phyloP scores from a whole-genome alignment of 2,797 vertebrate species.

The Leptatherina wallacei region DNA sequence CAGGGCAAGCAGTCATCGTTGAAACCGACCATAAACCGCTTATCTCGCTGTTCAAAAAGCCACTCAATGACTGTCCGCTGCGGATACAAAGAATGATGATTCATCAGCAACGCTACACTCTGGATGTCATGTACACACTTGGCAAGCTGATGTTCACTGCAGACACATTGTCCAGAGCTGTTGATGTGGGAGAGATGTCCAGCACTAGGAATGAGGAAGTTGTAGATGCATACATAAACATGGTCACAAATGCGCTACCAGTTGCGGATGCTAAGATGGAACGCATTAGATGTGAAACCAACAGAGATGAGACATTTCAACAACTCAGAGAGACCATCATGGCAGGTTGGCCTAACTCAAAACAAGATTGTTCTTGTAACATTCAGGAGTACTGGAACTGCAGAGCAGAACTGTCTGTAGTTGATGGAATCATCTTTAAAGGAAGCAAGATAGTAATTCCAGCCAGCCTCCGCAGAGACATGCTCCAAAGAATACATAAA shows the following conservation, averaged over 20 bases:
- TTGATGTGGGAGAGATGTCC: too few species aligned
- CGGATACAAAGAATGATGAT: not conserved
- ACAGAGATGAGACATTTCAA: not conserved
- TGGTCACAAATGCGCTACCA: not conserved
- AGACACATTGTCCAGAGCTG: not conserved
- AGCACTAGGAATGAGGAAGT: not conserved
- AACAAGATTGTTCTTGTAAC: not conserved
- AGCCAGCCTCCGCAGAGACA: not conserved
- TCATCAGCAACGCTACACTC: not conserved
- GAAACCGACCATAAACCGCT: slow-evolving; percentile 22
- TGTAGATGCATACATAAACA: not conserved
- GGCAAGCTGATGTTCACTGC: not conserved
- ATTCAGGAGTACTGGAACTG: slow-evolving; percentile 28
- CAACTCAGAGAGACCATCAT: not conserved
- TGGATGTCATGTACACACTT: not conserved
- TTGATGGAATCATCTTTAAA: not conserved
- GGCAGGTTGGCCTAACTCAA: not conserved
- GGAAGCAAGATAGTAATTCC: not conserved
- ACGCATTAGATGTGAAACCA: not conserved
- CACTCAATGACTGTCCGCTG: slow-evolving; percentile 23
- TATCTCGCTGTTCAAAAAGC: slow-evolving; percentile 12
- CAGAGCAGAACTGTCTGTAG: not conserved
- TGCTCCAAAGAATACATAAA: not conserved
- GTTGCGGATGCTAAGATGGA: not conserved
- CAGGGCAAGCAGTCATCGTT: not conserved